Evolutionary conservation across 2,888 invertebrate species (phyloP), one percentile per base, ranked within the genome.

Genomic region (Melipona beecheii): DNA sequence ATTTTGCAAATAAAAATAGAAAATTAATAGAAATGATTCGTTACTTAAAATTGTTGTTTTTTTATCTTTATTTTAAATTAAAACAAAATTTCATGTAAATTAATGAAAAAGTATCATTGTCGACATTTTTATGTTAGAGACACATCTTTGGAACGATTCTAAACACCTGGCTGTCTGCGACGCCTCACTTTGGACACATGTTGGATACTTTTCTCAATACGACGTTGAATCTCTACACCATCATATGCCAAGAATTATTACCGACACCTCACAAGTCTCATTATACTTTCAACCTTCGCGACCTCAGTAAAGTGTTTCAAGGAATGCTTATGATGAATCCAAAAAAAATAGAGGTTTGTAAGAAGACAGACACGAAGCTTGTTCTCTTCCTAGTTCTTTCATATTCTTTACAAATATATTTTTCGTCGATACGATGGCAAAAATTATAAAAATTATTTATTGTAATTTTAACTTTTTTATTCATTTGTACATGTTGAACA

Each of bases 181-280:
- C 93, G 4, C 86, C 90, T 2, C 81, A 90, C 0, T 83, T 90
- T 6, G 80, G 66, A 1, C 75, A 88, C 21, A 89, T 94, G 58
- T 78, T 90, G 31, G 95, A 95, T 9, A 95, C 96, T 0, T 95
- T 97, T 86, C 95, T 98, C 0, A 95, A 95, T 56, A 96, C 96
- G 0, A 97, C 97, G 0, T 94, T 97, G 83, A 95, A 96, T 3
- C 96, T 98, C 17, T 98, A 97, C 94, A 95, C 95, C 66, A 95
- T 95, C 0, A 95, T 97, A 81, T 95, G 96, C 58, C 95, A 95
- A 13, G 97, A 97, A 90, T 95, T 98, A 78, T 95, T 98, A 19
- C 98, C 98, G 0, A 98, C 98, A 0, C 98, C 98, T 0, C 96
- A 97, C 36, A 98, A 98, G 93, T 98, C 97, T 0, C 98, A 98